Conservation (phyloP, 1,140 invertebrate species). For the Gryllus bimaculatus region DNA sequence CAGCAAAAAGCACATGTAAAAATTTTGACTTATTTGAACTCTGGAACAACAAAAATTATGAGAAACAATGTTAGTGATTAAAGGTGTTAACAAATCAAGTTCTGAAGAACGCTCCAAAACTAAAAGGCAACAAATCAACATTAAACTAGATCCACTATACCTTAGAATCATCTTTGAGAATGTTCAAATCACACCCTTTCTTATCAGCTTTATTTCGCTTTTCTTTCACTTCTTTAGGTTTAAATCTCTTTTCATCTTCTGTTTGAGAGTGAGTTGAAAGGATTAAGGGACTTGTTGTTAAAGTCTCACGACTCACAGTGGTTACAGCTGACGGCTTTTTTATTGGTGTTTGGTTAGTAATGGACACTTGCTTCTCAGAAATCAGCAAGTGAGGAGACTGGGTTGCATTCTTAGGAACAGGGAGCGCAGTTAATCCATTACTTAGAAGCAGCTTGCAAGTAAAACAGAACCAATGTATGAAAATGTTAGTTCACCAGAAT, state of each 20-base stretch:
- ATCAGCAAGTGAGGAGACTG: not conserved
- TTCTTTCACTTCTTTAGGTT: conserved; percentile 32
- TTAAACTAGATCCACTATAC: not conserved
- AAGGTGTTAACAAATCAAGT: not conserved
- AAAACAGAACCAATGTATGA: conserved; percentile 1
- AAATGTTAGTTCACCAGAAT: not conserved
- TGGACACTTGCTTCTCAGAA: not conserved
- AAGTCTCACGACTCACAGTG: not conserved
- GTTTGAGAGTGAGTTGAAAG: conserved; percentile 8
- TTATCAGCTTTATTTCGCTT: conserved; percentile 36
- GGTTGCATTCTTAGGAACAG: not conserved
- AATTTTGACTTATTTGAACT: not conserved
- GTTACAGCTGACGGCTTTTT: not conserved
- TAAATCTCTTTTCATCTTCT: conserved; percentile 25
- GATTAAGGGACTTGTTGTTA: not conserved
- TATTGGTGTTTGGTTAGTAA: not conserved
- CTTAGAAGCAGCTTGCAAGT: conserved; percentile 7
- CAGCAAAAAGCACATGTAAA: conserved; percentile 9
- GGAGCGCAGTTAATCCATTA: not conserved
- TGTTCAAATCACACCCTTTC: conserved; percentile 25
- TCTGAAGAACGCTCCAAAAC: not conserved
- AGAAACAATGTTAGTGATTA: not conserved
- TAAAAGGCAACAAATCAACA: too few relatives aligned
- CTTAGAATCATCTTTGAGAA: conserved; percentile 26
- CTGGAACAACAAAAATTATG: not conserved